Evolutionary conservation across 1,140 invertebrate species (phyloP), one percentile per base, ranked within the genome.

Genomic region (Drosophila watanabei): DNA sequence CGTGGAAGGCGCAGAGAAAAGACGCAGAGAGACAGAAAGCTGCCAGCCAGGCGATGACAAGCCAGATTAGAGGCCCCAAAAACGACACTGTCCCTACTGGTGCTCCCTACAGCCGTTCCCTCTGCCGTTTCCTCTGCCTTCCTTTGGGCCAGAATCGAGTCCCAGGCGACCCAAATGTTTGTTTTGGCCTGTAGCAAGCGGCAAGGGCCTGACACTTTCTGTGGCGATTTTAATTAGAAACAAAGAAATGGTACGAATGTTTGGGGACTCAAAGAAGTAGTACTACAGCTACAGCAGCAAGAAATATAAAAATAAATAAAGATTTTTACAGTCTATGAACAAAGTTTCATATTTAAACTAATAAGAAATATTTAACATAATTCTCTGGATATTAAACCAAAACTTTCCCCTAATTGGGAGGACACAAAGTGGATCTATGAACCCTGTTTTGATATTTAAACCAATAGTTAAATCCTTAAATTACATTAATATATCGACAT

Each of bases 191-290:
- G 71, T 32, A 78, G 43, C 52, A 39, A 49, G 49, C 61, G 51
- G 30, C 69, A 85, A 88, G 81, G 86, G 85, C 81, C 66, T 86
- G 75, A 89, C 85, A 89, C 85, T 90, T 90, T 89, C 86, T 82
- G 86, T 76, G 86, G 79, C 79, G 75, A 86, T 82, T 90, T 86
- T 90, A 89, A 90, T 89, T 88, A 88, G 86, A 89, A 88, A 72
- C 68, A 7, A 11, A 59, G 58, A 69, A 78, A 49, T 13, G 41
- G 16, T 24, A 6, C 1, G 7, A 33, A 8, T 0, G 24, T 11
- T 59, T 13, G 14, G 16, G 9, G 3, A 10, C 10, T 14, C 4
- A 8, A 28, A 11, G 43, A 39, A 39, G 3, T 2, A 11, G n/a
- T n/a, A n/a, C n/a, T n/a, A n/a, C n/a, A n/a, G 2, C 57, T 58